Evolutionary conservation across 2,113 vertebrate genomes (phyloP), one percentile per base, ranked within the genome.

Genomic region (Benitochromis conjunctus): DNA sequence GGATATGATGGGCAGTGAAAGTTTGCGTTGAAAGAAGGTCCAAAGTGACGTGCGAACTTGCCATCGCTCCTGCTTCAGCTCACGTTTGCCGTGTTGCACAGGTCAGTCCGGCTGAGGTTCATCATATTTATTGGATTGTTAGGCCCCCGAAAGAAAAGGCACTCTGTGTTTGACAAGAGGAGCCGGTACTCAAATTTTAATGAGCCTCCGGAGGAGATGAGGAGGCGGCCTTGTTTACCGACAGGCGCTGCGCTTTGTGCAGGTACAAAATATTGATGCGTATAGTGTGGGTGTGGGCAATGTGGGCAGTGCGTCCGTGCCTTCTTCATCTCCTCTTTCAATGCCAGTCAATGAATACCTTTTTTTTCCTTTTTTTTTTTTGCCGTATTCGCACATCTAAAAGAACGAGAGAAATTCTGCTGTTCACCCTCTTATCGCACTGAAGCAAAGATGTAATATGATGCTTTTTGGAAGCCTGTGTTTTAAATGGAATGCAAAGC

Each of bases 161-260:
- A 6, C 58, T 74, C 60, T 31, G 57, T 83, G 79, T 90, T 89
- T 91, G 86, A 87, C 86, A 88, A 81, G 82, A 71, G 77, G 57
- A 91, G 89, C 77, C 16, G 43, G 34, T 77, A 51, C 87, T 94
- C 91, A 85, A 55, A 86, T 62, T 94, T 90, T 95, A 95, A 94
- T 94, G 93, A 95, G 93, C 88, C 92, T 94, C 94, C 69, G 71
- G 88, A 93, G 94, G 90, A 91, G 90, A 80, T 38, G 88, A 82
- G 79, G 81, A 86, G 92, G 93, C 80, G 57, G 80, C 36, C 80
- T 90, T 88, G 87, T 88, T 91, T 92, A 91, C 91, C 29, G 53
- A 55, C 83, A 79, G 83, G 56, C 46, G 9, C 79, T 86, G 56
- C 58, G 87, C 77, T 60, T 54, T 80, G 88, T 85, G 46, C 86